Conservation (phyloP, 2,797 vertebrate genomes). For the Pyrocephalus nanus region DNA sequence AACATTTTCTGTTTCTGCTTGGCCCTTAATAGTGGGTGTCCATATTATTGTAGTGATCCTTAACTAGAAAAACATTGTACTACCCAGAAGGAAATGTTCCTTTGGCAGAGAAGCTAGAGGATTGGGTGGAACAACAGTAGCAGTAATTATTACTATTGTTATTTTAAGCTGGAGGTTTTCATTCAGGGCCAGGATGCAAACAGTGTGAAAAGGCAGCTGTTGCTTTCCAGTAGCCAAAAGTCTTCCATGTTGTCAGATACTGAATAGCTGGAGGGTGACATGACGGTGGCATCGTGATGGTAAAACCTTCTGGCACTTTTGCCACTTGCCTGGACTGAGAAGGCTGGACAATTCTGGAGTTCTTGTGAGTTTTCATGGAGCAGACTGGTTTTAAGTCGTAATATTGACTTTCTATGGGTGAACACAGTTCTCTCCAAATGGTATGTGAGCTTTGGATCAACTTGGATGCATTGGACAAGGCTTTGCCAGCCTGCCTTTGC, state of each 20-base stretch:
- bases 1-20: not conserved
- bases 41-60: not conserved
- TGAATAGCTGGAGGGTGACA: not conserved
- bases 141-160: not conserved
- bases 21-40: not conserved
- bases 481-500: not conserved
- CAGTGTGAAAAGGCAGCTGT: not conserved
- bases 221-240: not conserved
- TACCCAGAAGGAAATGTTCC: not conserved
- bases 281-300: rapidly evolving
- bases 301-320: not conserved
- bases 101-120: not conserved
- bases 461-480: not conserved
- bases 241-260: not conserved
- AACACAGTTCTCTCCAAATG: not conserved
- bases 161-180: slow-evolving; percentile 15
- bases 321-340: rapidly evolving
- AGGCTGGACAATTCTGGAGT: not conserved
- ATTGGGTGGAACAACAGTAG: not conserved
- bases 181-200: not conserved
- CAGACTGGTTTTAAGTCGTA: not conserved
- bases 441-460: not conserved
- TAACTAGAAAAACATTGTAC: not conserved
- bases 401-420: not conserved
- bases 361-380: not conserved